Conservation (phyloP, 2,797 vertebrate species). For the Xyrichtys novacula region DNA sequence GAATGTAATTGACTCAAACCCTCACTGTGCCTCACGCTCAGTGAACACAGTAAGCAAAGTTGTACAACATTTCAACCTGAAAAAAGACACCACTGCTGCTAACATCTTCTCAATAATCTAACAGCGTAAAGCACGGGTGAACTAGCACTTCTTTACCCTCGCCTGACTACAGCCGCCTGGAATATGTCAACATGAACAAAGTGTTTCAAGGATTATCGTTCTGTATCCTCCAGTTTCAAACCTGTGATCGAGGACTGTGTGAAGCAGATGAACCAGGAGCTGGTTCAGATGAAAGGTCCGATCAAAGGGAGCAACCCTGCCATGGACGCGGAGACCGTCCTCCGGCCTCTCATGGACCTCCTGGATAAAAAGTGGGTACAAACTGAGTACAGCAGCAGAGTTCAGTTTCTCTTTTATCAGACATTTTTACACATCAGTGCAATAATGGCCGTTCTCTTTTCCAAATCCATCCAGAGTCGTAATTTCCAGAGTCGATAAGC, state of each 20-base stretch:
- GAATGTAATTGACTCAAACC: slow-evolving; percentile 36
- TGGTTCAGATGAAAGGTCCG: slow-evolving; percentile 91
- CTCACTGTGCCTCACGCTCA: slow-evolving; percentile 21
- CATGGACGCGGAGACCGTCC: slow-evolving; percentile 94
- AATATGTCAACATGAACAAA: not conserved
- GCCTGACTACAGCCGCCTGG: not conserved
- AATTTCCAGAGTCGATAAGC: not conserved
- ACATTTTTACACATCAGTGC: not conserved
- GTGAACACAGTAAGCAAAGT: slow-evolving; percentile 33
- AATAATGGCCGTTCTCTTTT: not conserved
- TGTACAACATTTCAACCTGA: slow-evolving; percentile 38
- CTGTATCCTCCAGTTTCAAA: slow-evolving; percentile 87
- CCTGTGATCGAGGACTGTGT: slow-evolving; percentile 94
- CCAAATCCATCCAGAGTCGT: slow-evolving; percentile 1
- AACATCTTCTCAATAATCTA: slow-evolving; percentile 25
- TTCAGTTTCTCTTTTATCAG: not conserved
- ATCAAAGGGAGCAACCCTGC: slow-evolving; percentile 90
- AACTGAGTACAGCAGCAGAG: slow-evolving; percentile 5
- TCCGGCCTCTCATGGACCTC: slow-evolving; percentile 96
- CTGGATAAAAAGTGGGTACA: slow-evolving; percentile 94
- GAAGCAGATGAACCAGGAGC: slow-evolving; percentile 94
- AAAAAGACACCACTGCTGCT: slow-evolving; percentile 25
- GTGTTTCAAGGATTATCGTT: slow-evolving; percentile 16
- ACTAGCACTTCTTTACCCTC: not conserved
- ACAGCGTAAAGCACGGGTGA: slow-evolving; percentile 16